Base-by-base conservation (phyloP, 2,113 vertebrate species). In the Leuciscus idus region DNA sequence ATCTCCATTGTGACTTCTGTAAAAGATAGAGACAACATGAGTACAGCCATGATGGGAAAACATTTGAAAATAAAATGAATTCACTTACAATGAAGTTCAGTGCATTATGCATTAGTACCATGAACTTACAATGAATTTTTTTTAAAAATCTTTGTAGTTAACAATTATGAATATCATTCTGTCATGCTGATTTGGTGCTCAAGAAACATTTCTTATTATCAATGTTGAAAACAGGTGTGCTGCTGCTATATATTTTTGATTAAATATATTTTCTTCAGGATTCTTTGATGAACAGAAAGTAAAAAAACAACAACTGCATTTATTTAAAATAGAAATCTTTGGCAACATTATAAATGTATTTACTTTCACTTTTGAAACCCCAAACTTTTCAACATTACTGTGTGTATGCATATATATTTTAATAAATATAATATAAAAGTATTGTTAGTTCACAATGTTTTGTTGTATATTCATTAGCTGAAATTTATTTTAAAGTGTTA, bases 1-100 rank as follows among this genome's bases (percentile, higher is more conserved):
- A 28, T 83, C 82, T 85, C 87, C 88, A 88, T 90, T 72, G 73
- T 89, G 82, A 75, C 78, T 83, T 64, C 66, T 78, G 62, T 28
- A 81, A 80, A 57, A 70, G 33, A 82, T 28, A 4, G 17, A 82
- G 39, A 80, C 46, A 3, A 66, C n/a, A 83, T 83, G 23, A 57
- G 46, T n/a, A 68, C 19, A 77, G 13, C 83, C 61, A 48, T 30
- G 28, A 55, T 7, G n/a, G 73, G 43, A 12, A 74, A 48, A 50
- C 12, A 7, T 13, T 57, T 57, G 6, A 9, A 57, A 57, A 57
- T 57, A 57, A n/a, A n/a, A 48, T 17, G 6, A 75, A 50, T 48
- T 28, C 73, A 73, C 70, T n/a, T 7, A 33, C 13, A 28, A 21
- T 9, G 33, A 55, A 30, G 15, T 77, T 30, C 26, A 30, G 73